Evolutionary conservation across 2,888 invertebrate genomes (phyloP).

Genomic region (Aromia moschata): DNA sequence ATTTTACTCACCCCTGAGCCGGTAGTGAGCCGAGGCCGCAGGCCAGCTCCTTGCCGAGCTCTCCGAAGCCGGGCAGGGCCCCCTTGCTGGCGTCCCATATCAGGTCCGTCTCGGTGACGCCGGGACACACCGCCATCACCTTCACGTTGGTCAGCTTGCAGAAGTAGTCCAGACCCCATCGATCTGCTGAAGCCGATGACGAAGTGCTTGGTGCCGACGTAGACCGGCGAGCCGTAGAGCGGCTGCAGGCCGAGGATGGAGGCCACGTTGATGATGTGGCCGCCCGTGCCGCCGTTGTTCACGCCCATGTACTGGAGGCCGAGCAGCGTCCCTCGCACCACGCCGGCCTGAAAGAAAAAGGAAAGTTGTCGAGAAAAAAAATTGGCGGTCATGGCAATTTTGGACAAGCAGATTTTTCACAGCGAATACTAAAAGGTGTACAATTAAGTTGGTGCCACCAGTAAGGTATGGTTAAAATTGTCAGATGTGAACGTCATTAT

Average conservation of each 20-base stretch:
- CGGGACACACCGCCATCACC: slow-evolving; percentile 61
- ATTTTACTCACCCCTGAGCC: slow-evolving; percentile 55
- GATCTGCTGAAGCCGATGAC: slow-evolving; percentile 64
- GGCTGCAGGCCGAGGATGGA: slow-evolving; percentile 69
- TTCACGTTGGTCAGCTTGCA: slow-evolving; percentile 50
- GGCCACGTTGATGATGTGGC: slow-evolving; percentile 67
- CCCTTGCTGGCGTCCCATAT: slow-evolving; percentile 51
- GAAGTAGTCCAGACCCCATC: slow-evolving; percentile 57
- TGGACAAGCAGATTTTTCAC: too few relatives aligned
- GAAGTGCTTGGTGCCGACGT: slow-evolving; percentile 68
- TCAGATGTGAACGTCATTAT: too few relatives aligned
- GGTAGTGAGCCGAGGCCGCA: slow-evolving; percentile 53
- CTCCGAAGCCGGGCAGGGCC: slow-evolving; percentile 45
- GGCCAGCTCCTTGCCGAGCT: slow-evolving; percentile 48
- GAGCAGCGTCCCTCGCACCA: slow-evolving; percentile 61
- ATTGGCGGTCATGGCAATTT: too few relatives aligned
- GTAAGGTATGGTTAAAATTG: too few relatives aligned
- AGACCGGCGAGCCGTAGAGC: slow-evolving; percentile 66
- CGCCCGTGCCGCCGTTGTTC: slow-evolving; percentile 68
- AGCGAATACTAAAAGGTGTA: too few relatives aligned
- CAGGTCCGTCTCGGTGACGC: slow-evolving; percentile 59
- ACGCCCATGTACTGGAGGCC: slow-evolving; percentile 65
- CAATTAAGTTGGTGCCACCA: too few relatives aligned
- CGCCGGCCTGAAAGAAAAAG: slow-evolving; percentile 54
- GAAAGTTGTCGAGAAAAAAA: too few relatives aligned